Evolutionary conservation across 64 coral and sea anemone genomes (phyloP), one percentile per base, ranked within the genome.

Genomic region (Stichodactyla mertensii): DNA sequence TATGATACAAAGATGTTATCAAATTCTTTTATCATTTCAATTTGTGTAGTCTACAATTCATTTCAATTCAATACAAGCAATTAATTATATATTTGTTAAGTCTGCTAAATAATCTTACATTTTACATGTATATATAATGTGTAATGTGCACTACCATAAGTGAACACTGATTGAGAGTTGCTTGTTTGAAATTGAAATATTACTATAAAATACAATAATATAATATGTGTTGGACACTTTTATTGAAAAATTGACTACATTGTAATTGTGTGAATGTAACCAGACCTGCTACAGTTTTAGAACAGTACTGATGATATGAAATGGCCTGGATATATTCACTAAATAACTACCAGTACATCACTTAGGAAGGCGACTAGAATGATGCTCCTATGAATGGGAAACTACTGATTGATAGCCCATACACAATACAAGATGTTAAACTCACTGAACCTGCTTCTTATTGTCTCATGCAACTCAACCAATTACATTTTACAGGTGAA

Each of bases 131-230:
- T 58, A 58, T 58, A 58, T 58, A 58, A 3, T 0, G 8, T 11
- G 56, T 58, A 58, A 45, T 74, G 69, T 5, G 0, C 22, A 12
- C 69, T 31, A n/a, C n/a, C n/a, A n/a, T n/a, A 36, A 74, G 66
- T 20, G 6, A 28, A 26, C 20, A 22, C 69, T 66, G 6, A 71
- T 71, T 71, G 69, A 27, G 69, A 66, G 62, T 71, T 74, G 69
- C 69, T 74, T 74, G 7, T 74, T 74, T 74, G 69, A 74, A 74
- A 74, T 74, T 74, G 22, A 74, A 74, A 74, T 74, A 74, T n/a
- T 19, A 36, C 69, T 31, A 74, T n/a, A 31, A 71, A 71, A 71
- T 71, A 71, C 6, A 71, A 74, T 74, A 31, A 74, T 74, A 28
- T 71, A 10, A 12, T 27, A 23, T 74, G 69, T 74, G 69, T 74